phyloP scores from a whole-genome alignment of 2,888 invertebrate genomes.

The Andricus curvator region DNA sequence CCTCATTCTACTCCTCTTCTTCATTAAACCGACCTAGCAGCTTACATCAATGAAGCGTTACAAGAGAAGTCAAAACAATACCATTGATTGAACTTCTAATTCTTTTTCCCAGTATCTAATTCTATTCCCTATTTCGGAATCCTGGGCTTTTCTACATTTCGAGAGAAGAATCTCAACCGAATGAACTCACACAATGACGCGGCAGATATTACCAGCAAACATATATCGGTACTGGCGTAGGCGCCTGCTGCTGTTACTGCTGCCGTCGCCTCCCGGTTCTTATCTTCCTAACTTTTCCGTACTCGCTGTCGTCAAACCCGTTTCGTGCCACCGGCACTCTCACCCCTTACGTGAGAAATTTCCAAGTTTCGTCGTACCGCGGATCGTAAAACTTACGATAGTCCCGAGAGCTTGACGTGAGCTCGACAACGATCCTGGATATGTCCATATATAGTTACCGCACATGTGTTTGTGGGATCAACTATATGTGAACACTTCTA shows the following conservation, averaged over 20 bases:
- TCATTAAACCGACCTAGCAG: no score
- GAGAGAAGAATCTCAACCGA: not conserved
- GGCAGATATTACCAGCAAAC: not conserved
- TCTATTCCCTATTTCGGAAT: not conserved
- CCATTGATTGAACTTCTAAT: no score
- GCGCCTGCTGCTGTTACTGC: slow-evolving; percentile 26
- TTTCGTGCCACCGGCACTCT: slow-evolving; percentile 37
- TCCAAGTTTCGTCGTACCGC: slow-evolving; percentile 66
- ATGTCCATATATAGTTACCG: slow-evolving; percentile 6
- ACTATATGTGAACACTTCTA: not conserved
- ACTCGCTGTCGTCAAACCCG: slow-evolving; percentile 32
- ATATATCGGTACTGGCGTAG: slow-evolving; percentile 5
- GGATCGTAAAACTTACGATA: slow-evolving; percentile 68
- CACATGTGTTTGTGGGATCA: not conserved
- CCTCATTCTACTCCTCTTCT: no score
- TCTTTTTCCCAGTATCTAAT: not conserved
- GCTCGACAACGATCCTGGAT: slow-evolving; percentile 22
- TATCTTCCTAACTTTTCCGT: slow-evolving; percentile 39
- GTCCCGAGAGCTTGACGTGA: slow-evolving; percentile 28
- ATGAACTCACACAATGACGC: not conserved
- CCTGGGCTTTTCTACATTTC: not conserved
- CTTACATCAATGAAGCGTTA: no score
- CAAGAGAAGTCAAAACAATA: no score
- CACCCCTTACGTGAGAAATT: slow-evolving; percentile 66
- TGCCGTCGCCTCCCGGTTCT: slow-evolving; percentile 32